Evolutionary conservation across 2,888 invertebrate genomes (phyloP), one percentile per base, ranked within the genome.

Genomic region (Thysanoteuthis rhombus): DNA sequence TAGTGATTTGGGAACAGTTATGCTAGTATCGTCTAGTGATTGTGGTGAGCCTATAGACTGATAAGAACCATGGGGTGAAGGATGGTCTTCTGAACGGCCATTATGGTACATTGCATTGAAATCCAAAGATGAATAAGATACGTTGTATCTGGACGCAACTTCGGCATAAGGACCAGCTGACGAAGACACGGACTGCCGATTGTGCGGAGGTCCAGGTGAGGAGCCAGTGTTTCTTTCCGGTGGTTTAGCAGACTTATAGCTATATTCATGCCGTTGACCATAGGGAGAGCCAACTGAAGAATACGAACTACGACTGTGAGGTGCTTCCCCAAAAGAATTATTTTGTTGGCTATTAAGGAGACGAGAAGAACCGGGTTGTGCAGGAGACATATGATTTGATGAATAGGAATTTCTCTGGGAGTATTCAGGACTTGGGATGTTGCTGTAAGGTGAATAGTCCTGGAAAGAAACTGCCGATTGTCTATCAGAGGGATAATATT

Each of bases 271-370:
- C 5, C 52, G 16, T 5, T 52, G 75, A n/a, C 16, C n/a, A 75
- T 75, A 75, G n/a, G 75, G 45, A 12, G 92, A 92, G 19, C 92
- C 92, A 92, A 45, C 42, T 45, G 92, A 92, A 92, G 92, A 42
- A 92, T 92, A 92, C 1, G 92, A 92, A 92, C n/a, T 45, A 19
- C 42, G 40, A 45, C 36, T 92, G 92, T n/a, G 92, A 92, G 92
- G 8, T n/a, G n/a, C n/a, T 45, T 92, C 42, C 36, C 36, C 92
- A 92, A n/a, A 92, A 92, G 92, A 40, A 45, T 28, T 10, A n/a
- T 40, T 42, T 1, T 92, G 92, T 45, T 42, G 75, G 16, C n/a
- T 75, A 36, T 75, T n/a, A 3, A 75, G 36, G 10, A 12, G 36
- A 75, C 16, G 75, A 36, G 75, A 36, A 0, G 75, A 75, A 75